Evolutionary conservation across 2,888 invertebrate species (phyloP).

Genomic region (Chironomus riparius): DNA sequence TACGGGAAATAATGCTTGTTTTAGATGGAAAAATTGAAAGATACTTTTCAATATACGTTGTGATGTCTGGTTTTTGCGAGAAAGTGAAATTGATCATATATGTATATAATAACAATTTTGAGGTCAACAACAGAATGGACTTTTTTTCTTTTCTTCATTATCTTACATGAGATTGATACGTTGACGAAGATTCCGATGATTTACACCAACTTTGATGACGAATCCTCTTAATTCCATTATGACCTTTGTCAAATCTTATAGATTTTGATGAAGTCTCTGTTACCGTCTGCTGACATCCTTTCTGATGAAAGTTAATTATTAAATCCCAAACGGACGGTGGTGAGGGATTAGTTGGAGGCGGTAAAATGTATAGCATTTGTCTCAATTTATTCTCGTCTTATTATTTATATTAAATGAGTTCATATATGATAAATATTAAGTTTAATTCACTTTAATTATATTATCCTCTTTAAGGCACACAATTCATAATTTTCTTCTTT

Average conservation of each 20-base stretch:
- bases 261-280: conserved; percentile 1
- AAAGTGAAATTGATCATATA: conserved; percentile 17
- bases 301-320: conserved; percentile 25
- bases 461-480: conserved; percentile 1
- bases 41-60: neutral
- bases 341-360: conserved; percentile 30
- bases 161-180: conserved; percentile 11
- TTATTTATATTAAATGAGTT: neutral
- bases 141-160: neutral
- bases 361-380: conserved; percentile 30
- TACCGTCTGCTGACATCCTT: conserved; percentile 1
- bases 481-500: neutral
- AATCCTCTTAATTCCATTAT: neutral
- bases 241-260: conserved; percentile 3
- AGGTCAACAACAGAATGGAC: conserved; percentile 16
- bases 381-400: neutral
- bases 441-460: neutral
- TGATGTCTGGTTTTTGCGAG: conserved; percentile 9
- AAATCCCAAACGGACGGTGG: conserved; percentile 30
- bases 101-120: neutral
- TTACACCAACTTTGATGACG: neutral
- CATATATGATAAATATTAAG: neutral
- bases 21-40: conserved; percentile 1
- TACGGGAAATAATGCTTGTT: neutral
- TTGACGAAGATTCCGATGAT: neutral